Percentiles rank a stretch among this genome's conserved stretches.
Evolutionary conservation across 1,140 invertebrate genomes (phyloP).

Genomic region (Aphis gossypii): DNA sequence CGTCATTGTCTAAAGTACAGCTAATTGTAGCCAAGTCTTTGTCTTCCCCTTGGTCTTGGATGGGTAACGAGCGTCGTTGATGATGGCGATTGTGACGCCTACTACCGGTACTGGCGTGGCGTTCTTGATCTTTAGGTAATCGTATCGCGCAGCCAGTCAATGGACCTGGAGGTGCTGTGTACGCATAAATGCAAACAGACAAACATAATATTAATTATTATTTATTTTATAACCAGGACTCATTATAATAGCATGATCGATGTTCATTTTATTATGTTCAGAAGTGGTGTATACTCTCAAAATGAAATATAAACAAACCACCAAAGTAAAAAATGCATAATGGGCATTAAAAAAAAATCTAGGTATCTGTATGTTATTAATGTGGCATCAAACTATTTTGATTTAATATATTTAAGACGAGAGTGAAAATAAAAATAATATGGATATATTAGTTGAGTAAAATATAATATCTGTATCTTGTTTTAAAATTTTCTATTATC

Average conservation of each 20-base stretch:
- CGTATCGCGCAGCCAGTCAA: constrained; percentile 8
- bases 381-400: neutral
- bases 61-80: neutral
- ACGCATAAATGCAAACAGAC: neutral
- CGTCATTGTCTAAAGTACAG: constrained; percentile 2
- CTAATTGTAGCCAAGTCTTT: neutral
- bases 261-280: neutral
- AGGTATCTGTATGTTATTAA: neutral
- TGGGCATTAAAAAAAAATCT: neutral
- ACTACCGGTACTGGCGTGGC: neutral
- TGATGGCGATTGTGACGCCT: neutral
- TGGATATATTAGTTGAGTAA: neutral
- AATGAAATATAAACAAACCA: neutral
- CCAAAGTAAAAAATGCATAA: neutral
- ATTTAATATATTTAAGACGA: neutral
- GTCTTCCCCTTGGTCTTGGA: neutral
- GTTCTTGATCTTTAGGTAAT: constrained; percentile 26
- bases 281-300: neutral
- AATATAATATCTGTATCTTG: neutral
- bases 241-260: neutral
- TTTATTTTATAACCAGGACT: neutral
- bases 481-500: neutral
- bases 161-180: neutral
- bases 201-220: neutral
- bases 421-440: neutral